Base-by-base conservation (phyloP, 2,888 invertebrate genomes). In the Bursaphelenchus okinawaensis region DNA sequence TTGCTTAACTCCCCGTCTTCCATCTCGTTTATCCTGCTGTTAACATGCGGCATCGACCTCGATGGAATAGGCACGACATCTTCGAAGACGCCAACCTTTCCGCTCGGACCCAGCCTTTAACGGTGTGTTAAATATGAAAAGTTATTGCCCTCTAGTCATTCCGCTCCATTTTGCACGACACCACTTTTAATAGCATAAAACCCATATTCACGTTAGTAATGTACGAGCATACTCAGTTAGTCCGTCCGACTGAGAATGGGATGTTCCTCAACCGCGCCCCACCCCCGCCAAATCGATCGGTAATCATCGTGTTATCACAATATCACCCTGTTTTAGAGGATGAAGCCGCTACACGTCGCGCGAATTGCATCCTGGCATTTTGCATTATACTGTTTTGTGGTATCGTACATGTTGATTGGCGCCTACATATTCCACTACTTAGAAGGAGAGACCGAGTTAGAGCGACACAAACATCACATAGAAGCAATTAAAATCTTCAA, bases 331-430 rank as follows among this genome's bases (percentile, higher is more conserved):
- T 54, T 54, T 54, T 19, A 54, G 56, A 24, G 19, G 20, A 22
- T 55, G 23, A 62, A 26, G 64, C n/a, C 58, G 16, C 27, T 16
- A 16, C 59, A 62, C 4, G 26, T 51, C 16, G n/a, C 23, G 12
- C 55, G 54, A 9, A 69, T 24, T 4, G 68, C 55, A 8, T 16
- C 74, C 76, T 75, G 73, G 62, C 79, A 79, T 66, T 68, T 76
- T 31, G 74, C 75, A 23, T 71, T 79, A 9, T 79, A 79, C 65
- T 71, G 69, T 31, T 78, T 77, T 65, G 79, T 80, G 2, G 67
- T 80, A 0, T 60, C 73, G 52, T 80, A 80, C 62, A 73, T 80
- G 22, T 67, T 80, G 23, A 64, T 67, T 54, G 80, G 79, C 1
- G 78, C 78, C 0, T 77, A 70, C 65, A 65, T 73, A 12, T 80